Conservation (phyloP, 2,113 vertebrate genomes). For the Sisor rabdophorus region DNA sequence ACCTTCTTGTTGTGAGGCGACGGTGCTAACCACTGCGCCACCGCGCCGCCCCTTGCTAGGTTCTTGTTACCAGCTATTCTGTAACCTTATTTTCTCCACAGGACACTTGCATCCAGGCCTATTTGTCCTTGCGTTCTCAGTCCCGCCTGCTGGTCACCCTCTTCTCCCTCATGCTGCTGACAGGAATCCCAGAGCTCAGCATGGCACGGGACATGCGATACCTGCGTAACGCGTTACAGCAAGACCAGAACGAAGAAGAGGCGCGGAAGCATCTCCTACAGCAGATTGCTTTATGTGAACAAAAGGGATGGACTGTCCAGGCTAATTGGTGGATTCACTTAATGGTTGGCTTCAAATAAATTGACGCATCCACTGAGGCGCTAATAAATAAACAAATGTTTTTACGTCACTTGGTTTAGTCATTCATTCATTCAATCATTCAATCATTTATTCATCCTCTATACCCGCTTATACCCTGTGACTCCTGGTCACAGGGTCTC, state of each 20-base stretch:
- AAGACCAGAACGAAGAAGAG: slow-evolving; percentile 56
- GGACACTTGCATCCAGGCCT: slow-evolving; percentile 71
- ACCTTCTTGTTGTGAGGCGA: too few species aligned
- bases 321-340: slow-evolving; percentile 76
- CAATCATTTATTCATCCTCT: too few species aligned
- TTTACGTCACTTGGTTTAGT: background rate
- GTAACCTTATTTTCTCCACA: slow-evolving; percentile 29
- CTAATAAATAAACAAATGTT: background rate
- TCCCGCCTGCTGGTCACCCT: slow-evolving; percentile 70
- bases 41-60: too few species aligned
- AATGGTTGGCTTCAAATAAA: slow-evolving; percentile 68
- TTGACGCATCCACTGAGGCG: background rate
- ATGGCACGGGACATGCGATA: slow-evolving; percentile 69
- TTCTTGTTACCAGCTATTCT: background rate
- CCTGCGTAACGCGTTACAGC: slow-evolving; percentile 69
- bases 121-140: slow-evolving; percentile 70
- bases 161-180: slow-evolving; percentile 76
- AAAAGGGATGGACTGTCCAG: slow-evolving; percentile 71
- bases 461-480: too few species aligned
- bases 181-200: slow-evolving; percentile 74
- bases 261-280: slow-evolving; percentile 69
- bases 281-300: slow-evolving; percentile 64
- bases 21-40: too few species aligned
- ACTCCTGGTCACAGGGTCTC: too few species aligned
- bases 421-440: too few species aligned